Base-by-base conservation (phyloP, 2,797 vertebrate genomes). In the Varecia variegata region DNA sequence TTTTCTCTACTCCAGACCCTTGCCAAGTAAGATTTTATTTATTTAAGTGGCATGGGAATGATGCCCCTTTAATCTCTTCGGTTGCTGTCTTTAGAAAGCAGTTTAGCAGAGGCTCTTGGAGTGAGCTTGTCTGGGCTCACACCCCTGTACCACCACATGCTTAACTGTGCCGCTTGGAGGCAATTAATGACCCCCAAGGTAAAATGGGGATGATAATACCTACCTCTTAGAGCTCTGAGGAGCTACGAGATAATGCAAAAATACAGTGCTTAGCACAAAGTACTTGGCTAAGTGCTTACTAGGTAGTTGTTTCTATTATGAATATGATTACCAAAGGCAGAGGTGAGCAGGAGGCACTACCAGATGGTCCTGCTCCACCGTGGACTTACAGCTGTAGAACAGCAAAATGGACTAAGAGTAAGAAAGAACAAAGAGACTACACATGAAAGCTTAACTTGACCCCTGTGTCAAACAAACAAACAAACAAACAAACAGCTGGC, bases 1-100 rank as follows among this genome's bases (percentile, higher is more conserved):
- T 95, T 85, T 84, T 5, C 52, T 47, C 88, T 95, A 94, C 54
- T 92, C 93, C 84, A 94, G 87, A 94, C 87, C 45, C 82, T 7
- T 11, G 95, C 93, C 95, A 97, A 96, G 85, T 82, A 38, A 54
- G 60, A 15, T 12, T 20, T 1, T 32, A 43, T 23, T 95, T 93
- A 60, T 58, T 30, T 87, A 67, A 40, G 7, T 38, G 84, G 67
- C 67, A 25, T 11, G 40, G 45, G 40, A 32, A 81, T 30, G 74
- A 25, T 47, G 45, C 12, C 50, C 27, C n/a, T 86, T 77, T 32
- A 32, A 2, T 73, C 13, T 90, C 38, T 35, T 79, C 25, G 7
- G 45, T 50, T 15, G 20, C 43, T 30, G 1, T 83, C 47, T 94
- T 85, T 68, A 52, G 38, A 58, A 79, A n/a, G 38, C 45, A 82